Base-by-base conservation (phyloP, 1,140 invertebrate genomes). In the Caenorhabditis briggsae region DNA sequence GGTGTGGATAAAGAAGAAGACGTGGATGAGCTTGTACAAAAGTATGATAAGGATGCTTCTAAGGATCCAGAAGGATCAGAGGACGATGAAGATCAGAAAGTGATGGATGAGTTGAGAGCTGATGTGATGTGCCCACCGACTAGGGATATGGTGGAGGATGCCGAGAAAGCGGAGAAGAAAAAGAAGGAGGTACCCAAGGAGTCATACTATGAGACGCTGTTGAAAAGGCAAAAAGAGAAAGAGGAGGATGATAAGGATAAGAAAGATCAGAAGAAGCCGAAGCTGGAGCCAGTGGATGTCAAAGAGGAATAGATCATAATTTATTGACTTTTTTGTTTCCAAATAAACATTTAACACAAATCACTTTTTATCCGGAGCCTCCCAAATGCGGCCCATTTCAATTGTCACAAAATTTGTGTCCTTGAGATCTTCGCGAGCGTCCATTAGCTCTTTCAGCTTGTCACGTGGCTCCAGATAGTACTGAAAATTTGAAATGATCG, bases 131-230 rank as follows among this genome's bases (percentile, higher is more conserved):
- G 82, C 12, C 82, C 82, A 20, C 55, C 58, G 14, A 83, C 82
- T 58, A 20, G 82, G 43, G 82, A 83, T 41, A 83, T 83, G 82
- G 55, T 83, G n/a, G 85, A 86, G 82, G 85, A 82, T 6, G 85
- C 33, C 11, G 83, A 84, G 43, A 83, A 61, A 46, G 16, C 5
- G 50, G 59, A 84, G 59, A 33, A 64, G 43, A 64, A 85, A 48
- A 74, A 53, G 33, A 85, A 85, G 25, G 61, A 85, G 33, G 23
- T 65, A 18, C 83, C 83, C 5, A 85, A 85, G 23, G 59, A 64
- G 56, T 74, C 64, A 16, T 85, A 85, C 33, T 85, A 85, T 50
- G 65, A 78, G n/a, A 64, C 43, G 11, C 33, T 85, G 41, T 43
- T 85, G 16, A 85, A 85, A 59, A 18, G 65, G 41, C 84, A 85